Evolutionary conservation across 2,797 vertebrate species (phyloP).

Genomic region (Diglossa cyanea): DNA sequence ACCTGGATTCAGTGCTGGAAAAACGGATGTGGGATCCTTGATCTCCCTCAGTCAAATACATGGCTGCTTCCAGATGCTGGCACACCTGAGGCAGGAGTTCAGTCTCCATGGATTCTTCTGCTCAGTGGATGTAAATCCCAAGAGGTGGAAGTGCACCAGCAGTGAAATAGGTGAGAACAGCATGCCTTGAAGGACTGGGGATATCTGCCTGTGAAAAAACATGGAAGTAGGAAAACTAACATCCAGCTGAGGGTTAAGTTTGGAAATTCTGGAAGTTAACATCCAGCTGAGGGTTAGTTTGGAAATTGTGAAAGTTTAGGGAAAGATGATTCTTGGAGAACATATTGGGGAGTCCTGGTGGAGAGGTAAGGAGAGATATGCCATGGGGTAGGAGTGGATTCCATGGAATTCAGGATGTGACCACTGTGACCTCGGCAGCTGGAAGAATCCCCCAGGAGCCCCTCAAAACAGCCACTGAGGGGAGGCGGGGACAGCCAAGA

Average conservation of each 20-base stretch:
- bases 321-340: neutral
- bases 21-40: neutral
- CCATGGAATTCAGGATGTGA: neutral
- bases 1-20: neutral
- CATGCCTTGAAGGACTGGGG: neutral
- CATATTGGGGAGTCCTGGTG: rapidly evolving
- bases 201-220: neutral
- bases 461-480: neutral
- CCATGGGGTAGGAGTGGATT: neutral
- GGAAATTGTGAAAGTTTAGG: neutral
- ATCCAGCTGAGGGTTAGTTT: neutral
- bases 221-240: neutral
- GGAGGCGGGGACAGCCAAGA: neutral
- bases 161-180: neutral
- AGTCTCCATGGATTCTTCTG: rapidly evolving
- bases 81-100: neutral
- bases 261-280: neutral
- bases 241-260: neutral
- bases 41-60: neutral
- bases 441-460: neutral
- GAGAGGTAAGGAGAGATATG: neutral
- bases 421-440: neutral
- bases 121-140: neutral
- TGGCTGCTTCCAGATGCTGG: neutral
- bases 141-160: neutral